phyloP scores from a whole-genome alignment of 2,888 invertebrate species.

The Apamea crenata region DNA sequence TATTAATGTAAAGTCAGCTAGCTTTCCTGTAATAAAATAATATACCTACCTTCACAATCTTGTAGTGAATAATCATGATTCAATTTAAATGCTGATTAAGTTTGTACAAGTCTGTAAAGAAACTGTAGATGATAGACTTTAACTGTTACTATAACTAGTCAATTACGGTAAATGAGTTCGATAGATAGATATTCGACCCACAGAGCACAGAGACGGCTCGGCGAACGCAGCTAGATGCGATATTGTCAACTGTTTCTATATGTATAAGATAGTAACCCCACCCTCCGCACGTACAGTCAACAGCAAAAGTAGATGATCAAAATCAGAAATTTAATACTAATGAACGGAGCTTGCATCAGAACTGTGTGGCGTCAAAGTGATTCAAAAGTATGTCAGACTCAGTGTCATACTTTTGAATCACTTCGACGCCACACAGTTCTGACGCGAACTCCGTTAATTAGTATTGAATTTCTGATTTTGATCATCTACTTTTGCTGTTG shows the following conservation, averaged over 20 bases:
- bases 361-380: too few relatives aligned
- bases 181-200: constrained; percentile 5
- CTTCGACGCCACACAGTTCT: too few relatives aligned
- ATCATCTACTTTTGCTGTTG: too few relatives aligned
- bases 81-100: constrained; percentile 44
- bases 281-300: not conserved
- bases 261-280: not conserved
- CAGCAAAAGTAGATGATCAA: too few relatives aligned
- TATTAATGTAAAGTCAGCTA: not conserved
- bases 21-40: constrained; percentile 31
- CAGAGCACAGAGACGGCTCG: not conserved
- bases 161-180: constrained; percentile 31
- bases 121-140: constrained; percentile 17
- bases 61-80: constrained; percentile 25
- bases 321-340: too few relatives aligned
- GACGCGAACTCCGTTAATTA: too few relatives aligned
- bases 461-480: too few relatives aligned
- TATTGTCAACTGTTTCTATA: not conserved
- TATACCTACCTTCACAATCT: not conserved
- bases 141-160: constrained; percentile 2
- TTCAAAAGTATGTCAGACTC: too few relatives aligned
- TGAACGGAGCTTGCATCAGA: too few relatives aligned
- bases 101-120: constrained; percentile 20
- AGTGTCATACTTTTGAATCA: too few relatives aligned
- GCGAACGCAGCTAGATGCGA: not conserved